Evolutionary conservation across 2,797 vertebrate genomes (phyloP).

Genomic region (Pangasius mekongensis): DNA sequence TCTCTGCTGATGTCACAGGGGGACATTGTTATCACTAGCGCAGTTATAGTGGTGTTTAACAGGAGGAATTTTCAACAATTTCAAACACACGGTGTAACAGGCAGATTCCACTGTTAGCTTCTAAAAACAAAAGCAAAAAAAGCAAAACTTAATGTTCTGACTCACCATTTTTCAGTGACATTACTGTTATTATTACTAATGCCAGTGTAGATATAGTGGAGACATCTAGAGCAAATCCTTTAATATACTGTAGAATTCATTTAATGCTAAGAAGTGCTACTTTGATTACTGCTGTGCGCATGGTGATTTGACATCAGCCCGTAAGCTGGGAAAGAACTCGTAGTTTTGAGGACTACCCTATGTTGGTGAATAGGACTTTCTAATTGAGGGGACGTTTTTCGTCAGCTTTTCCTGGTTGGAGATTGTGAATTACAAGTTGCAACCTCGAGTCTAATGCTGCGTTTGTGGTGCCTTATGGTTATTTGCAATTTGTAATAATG

Average conservation of each 20-base stretch:
- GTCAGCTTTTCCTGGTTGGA: neutral
- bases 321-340: neutral
- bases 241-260: neutral
- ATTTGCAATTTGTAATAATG: no score
- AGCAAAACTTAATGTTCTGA: neutral
- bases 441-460: neutral
- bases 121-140: neutral
- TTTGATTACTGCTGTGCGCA: neutral
- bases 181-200: neutral
- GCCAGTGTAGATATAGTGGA: neutral
- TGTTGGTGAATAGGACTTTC: neutral
- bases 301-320: neutral
- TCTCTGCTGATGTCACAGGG: neutral
- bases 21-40: neutral
- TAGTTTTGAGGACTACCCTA: neutral
- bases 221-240: neutral
- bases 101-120: neutral
- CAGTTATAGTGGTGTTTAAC: neutral
- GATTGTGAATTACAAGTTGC: neutral
- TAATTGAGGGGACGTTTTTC: neutral
- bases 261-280: neutral
- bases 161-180: neutral
- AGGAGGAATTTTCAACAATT: neutral
- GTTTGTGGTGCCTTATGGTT: no score
- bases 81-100: neutral